These are phyloP conservation scores for Zosterops hypoxanthus DNA, from an alignment of 2,113 vertebrate genomes.

Conservation along the genomic window DNA sequence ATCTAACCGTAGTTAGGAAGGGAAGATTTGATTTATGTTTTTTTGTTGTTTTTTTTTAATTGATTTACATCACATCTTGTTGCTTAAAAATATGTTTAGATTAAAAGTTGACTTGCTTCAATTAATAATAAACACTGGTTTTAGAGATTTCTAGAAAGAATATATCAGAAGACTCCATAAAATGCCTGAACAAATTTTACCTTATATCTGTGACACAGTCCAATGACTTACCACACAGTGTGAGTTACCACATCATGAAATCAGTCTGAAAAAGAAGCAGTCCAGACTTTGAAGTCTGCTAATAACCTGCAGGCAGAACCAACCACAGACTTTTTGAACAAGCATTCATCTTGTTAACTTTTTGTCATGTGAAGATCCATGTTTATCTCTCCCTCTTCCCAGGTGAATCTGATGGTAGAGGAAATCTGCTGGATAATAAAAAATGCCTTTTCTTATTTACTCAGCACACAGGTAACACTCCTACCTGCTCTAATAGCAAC, in stretches of 20 bases:
- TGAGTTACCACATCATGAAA: not conserved
- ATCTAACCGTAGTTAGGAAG: not conserved
- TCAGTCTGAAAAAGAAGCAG: not conserved
- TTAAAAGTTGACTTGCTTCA: not conserved
- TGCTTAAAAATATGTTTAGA: not conserved
- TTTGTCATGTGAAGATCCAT: not conserved
- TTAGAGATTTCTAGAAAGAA: not conserved
- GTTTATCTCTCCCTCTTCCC: not conserved
- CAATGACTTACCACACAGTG: not conserved
- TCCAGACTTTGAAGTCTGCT: not conserved
- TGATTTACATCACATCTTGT: accelerated
- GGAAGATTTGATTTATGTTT: not conserved
- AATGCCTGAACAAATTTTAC: not conserved
- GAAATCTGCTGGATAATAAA: not conserved
- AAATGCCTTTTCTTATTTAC: not conserved
- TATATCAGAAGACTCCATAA: not conserved
- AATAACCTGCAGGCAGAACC: not conserved
- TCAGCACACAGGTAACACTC: not conserved
- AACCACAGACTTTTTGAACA: not conserved
- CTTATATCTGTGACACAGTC: not conserved
- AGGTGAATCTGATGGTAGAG: not conserved
- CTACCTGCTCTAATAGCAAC: not conserved
- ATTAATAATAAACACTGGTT: not conserved
- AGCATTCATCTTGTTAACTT: not conserved
- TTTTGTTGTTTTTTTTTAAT: not conserved